A percentile compares a stretch with the other conserved stretches of the same genome.
Evolutionary conservation across 1,140 invertebrate species (phyloP).

Genomic region (Scaptomyza graminum): DNA sequence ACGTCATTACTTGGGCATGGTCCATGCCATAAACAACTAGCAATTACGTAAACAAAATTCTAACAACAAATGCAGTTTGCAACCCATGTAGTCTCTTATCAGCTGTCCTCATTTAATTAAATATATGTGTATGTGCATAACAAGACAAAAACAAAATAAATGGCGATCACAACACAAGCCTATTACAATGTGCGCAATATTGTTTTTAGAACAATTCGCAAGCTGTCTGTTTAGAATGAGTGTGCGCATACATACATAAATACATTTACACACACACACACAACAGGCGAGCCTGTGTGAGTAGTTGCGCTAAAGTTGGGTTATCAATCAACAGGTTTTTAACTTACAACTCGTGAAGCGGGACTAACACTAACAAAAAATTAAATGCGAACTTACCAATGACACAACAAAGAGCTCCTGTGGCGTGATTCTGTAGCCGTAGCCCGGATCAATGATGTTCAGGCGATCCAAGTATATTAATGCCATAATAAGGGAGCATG

Average conservation of each 20-base stretch:
- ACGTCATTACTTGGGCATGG: conserved; percentile 26
- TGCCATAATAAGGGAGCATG: conserved; percentile 92
- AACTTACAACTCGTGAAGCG: conserved; percentile 10
- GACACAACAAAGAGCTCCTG: conserved; percentile 96
- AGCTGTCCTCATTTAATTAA: conserved; percentile 18
- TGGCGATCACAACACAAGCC: conserved; percentile 8
- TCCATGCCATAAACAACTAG: background rate
- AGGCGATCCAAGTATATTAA: conserved; percentile 94
- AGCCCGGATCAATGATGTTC: conserved; percentile 91
- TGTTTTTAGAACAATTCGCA: conserved; percentile 11
- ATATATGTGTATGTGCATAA: conserved; percentile 11
- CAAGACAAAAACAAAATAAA: background rate
- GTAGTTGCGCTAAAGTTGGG: conserved; percentile 28
- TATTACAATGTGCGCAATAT: background rate
- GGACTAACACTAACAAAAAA: background rate
- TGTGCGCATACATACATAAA: background rate
- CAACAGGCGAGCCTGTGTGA: conserved; percentile 14
- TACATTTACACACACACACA: background rate
- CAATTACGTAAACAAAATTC: background rate
- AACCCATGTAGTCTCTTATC: background rate
- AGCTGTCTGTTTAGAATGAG: background rate
- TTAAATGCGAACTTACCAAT: conserved; percentile 87
- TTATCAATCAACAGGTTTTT: conserved; percentile 68
- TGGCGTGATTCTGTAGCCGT: conserved; percentile 91
- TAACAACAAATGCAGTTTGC: background rate